phyloP scores from a whole-genome alignment of 2,797 vertebrate species.

The Gambusia yucatana region DNA sequence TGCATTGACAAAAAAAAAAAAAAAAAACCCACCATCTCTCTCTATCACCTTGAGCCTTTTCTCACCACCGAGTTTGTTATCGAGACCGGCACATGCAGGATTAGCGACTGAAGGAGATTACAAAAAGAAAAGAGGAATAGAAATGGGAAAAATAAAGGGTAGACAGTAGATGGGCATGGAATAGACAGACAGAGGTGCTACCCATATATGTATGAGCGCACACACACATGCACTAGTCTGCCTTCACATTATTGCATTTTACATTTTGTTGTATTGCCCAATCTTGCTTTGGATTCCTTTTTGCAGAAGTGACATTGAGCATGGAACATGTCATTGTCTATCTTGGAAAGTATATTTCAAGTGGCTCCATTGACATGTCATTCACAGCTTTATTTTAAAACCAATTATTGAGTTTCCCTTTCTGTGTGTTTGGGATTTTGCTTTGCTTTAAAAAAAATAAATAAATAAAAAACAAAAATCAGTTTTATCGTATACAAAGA shows the following conservation, averaged over 20 bases:
- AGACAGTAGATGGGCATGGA: conserved; percentile 67
- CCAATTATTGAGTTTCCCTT: background rate
- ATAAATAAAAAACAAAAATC: background rate
- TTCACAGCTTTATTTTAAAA: background rate
- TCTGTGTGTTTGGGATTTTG: background rate
- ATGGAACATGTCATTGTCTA: background rate
- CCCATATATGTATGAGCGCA: conserved; percentile 3
- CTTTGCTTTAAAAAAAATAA: background rate
- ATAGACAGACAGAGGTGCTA: conserved; percentile 70
- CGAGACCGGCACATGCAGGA: conserved; percentile 75
- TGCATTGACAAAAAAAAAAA: conserved; percentile 47
- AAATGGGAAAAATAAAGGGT: conserved; percentile 54
- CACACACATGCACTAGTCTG: conserved; percentile 42
- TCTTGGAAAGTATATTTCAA: background rate
- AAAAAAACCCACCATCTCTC: background rate
- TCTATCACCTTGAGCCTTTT: conserved; percentile 68
- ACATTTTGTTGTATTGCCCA: background rate
- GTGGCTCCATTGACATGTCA: background rate
- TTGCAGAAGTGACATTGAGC: background rate
- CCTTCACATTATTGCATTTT: conserved; percentile 17
- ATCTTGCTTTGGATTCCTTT: background rate
- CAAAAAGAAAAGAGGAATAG: conserved; percentile 28
- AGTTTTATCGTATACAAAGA: background rate
- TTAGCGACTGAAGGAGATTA: conserved; percentile 65
- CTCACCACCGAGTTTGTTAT: conserved; percentile 74